A percentile compares a stretch with the other conserved stretches of the same genome.
Conservation (phyloP, 2,797 vertebrate genomes). For the Rhinoraja longicauda region DNA sequence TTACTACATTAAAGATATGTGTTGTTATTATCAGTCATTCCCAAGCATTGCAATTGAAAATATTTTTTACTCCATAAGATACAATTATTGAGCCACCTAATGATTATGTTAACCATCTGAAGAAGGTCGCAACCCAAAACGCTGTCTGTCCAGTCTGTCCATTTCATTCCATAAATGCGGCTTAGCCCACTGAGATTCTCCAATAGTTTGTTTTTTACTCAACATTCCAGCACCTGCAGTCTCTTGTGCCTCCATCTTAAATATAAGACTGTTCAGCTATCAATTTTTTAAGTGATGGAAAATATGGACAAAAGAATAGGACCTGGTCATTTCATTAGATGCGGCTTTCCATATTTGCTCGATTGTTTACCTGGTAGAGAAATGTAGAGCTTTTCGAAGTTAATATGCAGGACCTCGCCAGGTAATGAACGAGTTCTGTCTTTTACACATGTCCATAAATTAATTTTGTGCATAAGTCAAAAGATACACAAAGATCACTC, state of each 20-base stretch:
- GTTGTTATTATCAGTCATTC: neutral
- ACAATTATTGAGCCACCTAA: neutral
- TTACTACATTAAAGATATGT: neutral
- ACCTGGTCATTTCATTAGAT: neutral
- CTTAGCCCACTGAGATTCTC: too few relatives aligned
- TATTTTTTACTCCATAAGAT: neutral
- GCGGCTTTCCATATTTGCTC: neutral
- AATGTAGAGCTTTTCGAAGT: neutral
- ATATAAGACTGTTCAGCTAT: neutral
- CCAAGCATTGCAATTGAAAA: neutral
- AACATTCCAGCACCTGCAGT: too few relatives aligned
- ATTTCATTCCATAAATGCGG: too few relatives aligned
- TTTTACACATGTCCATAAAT: too few relatives aligned
- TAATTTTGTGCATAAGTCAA: too few relatives aligned
- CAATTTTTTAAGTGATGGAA: neutral
- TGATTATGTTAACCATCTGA: neutral
- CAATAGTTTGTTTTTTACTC: too few relatives aligned
- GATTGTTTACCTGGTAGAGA: neutral
- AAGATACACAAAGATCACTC: too few relatives aligned
- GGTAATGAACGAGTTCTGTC: too few relatives aligned
- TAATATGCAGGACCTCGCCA: too few relatives aligned
- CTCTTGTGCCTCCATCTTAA: neutral
- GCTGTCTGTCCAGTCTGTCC: too few relatives aligned
- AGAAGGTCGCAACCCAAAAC: too few relatives aligned
- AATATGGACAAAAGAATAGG: neutral